These are phyloP conservation scores for Ectobius pallidus DNA, from an alignment of 2,888 invertebrate genomes.

Conservation along the genomic window DNA sequence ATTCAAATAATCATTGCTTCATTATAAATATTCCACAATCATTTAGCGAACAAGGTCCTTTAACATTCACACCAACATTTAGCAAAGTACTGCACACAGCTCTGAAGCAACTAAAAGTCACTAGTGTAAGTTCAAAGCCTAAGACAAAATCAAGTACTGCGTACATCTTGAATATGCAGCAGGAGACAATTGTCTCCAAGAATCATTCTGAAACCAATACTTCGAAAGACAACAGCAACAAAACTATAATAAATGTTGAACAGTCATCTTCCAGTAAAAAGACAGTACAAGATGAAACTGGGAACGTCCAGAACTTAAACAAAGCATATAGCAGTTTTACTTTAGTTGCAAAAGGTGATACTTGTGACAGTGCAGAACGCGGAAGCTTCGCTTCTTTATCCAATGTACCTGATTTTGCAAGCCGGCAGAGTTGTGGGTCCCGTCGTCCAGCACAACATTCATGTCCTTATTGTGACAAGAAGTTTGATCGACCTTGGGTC, in stretches of 20 bases:
- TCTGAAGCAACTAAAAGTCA: neutral
- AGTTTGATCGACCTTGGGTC: constrained; percentile 73
- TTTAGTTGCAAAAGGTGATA: neutral
- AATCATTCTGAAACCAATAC: no score
- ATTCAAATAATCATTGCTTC: neutral
- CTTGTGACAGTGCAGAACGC: neutral
- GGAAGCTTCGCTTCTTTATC: neutral
- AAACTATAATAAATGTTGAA: no score
- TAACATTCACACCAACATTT: neutral
- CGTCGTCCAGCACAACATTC: constrained; percentile 52
- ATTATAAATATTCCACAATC: constrained; percentile 5
- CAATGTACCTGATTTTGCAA: neutral
- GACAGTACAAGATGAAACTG: no score
- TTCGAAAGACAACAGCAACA: no score
- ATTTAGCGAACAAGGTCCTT: neutral
- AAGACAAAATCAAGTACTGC: neutral
- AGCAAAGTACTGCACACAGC: neutral
- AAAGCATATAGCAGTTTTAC: neutral
- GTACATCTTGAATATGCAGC: constrained; percentile 1
- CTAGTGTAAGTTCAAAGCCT: neutral
- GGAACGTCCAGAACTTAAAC: neutral
- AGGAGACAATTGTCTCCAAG: no score
- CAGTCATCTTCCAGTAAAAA: no score
- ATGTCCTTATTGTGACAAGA: constrained; percentile 67
- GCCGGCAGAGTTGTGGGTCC: neutral